Evolutionary conservation across 2,797 vertebrate genomes (phyloP).

Genomic region (Peromyscus melanophrys): DNA sequence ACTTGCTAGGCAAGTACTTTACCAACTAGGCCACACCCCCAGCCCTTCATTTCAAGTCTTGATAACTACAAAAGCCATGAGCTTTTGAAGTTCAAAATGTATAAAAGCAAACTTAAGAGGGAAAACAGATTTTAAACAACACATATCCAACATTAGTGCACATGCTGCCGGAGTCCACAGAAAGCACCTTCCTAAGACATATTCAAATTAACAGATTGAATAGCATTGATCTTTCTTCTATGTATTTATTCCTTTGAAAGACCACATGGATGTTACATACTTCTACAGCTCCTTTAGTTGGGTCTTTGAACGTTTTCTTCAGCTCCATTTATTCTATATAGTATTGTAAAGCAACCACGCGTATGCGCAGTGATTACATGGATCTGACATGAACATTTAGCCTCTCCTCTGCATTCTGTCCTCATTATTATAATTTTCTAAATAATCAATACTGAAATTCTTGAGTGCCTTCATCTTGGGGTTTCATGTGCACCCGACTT

Average conservation of each 20-base stretch:
- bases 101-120: slow-evolving; percentile 29
- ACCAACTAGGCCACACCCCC: neutral
- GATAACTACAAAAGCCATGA: neutral
- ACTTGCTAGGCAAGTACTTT: neutral
- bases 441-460: neutral
- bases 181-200: slow-evolving; percentile 3
- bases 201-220: neutral
- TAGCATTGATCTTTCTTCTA: neutral
- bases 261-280: neutral
- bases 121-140: slow-evolving; percentile 6
- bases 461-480: neutral
- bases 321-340: neutral
- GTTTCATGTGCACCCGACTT: slow-evolving; percentile 24
- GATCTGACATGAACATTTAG: neutral
- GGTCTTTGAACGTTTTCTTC: neutral
- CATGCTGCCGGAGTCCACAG: neutral
- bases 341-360: neutral
- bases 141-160: neutral
- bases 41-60: neutral
- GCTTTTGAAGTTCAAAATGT: slow-evolving; percentile 26
- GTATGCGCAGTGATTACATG: neutral
- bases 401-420: neutral
- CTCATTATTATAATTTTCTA: neutral
- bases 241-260: neutral
- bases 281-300: neutral